Evolutionary conservation across 1,140 invertebrate species (phyloP).

Genomic region (Globodera ellingtonae): DNA sequence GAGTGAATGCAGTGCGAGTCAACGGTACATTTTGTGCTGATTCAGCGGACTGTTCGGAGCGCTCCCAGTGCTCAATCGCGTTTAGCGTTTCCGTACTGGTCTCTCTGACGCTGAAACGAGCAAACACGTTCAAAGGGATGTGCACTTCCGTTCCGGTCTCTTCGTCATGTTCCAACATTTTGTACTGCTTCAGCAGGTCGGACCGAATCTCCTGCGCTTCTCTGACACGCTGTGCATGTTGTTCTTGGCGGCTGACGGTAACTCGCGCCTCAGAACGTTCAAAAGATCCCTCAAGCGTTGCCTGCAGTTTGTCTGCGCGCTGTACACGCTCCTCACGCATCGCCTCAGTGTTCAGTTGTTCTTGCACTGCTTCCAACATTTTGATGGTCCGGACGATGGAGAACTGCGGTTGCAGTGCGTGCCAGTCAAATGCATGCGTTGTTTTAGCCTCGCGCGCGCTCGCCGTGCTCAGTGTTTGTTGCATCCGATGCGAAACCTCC

Average conservation of each 20-base stretch:
- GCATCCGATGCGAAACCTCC: not conserved
- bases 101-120: constrained; percentile 24
- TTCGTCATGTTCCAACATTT: not conserved
- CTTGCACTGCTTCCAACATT: not conserved
- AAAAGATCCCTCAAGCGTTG: not conserved
- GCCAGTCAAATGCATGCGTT: not conserved
- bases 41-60: not conserved
- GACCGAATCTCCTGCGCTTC: constrained; percentile 6
- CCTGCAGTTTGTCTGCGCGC: constrained; percentile 11
- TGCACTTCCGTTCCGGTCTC: constrained; percentile 8
- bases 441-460: not conserved
- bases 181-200: constrained; percentile 15
- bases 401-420: not conserved
- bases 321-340: not conserved
- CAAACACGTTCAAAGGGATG: constrained; percentile 19
- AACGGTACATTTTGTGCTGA: not conserved
- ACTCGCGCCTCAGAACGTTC: constrained; percentile 9
- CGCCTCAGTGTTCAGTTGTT: constrained; percentile 3
- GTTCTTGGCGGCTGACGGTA: not conserved
- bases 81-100: constrained; percentile 34
- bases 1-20: not conserved
- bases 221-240: constrained; percentile 1
- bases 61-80: constrained; percentile 24
- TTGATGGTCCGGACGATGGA: not conserved
- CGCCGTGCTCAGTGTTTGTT: not conserved